These are phyloP conservation scores for Microchirus variegatus DNA, from an alignment of 2,797 vertebrate species.

Conservation along the genomic window DNA sequence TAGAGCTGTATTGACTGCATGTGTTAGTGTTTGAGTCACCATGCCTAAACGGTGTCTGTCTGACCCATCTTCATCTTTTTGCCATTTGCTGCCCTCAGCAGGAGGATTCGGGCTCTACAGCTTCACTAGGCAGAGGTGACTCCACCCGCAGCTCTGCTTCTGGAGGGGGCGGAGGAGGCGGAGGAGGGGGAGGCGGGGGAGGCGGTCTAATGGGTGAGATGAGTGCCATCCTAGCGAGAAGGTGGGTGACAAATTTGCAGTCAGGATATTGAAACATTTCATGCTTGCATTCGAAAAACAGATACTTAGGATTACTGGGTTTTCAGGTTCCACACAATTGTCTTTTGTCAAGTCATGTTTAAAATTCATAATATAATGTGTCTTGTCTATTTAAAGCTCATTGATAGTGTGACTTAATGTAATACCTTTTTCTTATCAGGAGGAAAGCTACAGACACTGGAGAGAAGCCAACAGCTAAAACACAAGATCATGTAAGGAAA, in stretches of 20 bases:
- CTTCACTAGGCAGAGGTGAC: slow-evolving; percentile 75
- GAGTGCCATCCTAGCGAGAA: slow-evolving; percentile 91
- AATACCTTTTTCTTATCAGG: slow-evolving; percentile 56
- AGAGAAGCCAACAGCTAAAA: slow-evolving; percentile 74
- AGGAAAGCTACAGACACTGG: slow-evolving; percentile 83
- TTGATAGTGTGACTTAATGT: not conserved
- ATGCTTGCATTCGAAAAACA: too few relatives aligned
- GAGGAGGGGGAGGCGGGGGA: slow-evolving; percentile 74
- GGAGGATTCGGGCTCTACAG: slow-evolving; percentile 76
- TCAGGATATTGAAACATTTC: not conserved
- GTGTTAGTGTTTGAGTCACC: slow-evolving; percentile 14
- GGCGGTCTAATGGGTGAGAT: slow-evolving; percentile 91
- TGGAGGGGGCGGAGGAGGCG: slow-evolving; percentile 70
- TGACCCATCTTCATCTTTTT: slow-evolving; percentile 26
- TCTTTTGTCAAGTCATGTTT: too few relatives aligned
- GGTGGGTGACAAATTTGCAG: slow-evolving; percentile 72
- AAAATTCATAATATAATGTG: too few relatives aligned
- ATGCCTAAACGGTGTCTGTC: slow-evolving; percentile 1
- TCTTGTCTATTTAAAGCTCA: not conserved
- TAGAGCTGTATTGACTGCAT: not conserved
- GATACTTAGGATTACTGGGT: too few relatives aligned
- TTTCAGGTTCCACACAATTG: too few relatives aligned
- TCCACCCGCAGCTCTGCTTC: slow-evolving; percentile 77
- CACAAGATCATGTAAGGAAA: slow-evolving; percentile 82
- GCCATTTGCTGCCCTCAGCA: slow-evolving; percentile 58